Conservation (phyloP, 2,888 invertebrate species). For the Pharmacophagus antenor region DNA sequence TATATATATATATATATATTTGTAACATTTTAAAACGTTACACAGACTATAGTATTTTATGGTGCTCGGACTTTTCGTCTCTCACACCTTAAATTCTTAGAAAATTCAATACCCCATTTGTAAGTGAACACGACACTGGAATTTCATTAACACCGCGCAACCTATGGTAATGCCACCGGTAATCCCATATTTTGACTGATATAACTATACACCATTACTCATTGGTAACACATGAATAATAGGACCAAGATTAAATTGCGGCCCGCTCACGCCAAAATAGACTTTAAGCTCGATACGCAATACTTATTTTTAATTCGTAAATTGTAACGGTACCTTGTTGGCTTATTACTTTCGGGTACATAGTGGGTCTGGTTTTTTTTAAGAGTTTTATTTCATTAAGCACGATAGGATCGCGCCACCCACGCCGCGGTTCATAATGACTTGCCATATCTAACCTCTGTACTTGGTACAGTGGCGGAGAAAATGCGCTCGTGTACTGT, state of each 20-base stretch:
- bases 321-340: constrained; percentile 27
- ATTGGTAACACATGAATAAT: constrained; percentile 48
- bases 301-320: constrained; percentile 8
- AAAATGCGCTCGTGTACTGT: constrained; percentile 42
- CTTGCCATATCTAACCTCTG: constrained; percentile 68
- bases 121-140: not conserved
- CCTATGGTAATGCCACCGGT: constrained; percentile 37
- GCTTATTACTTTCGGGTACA: constrained; percentile 42
- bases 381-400: constrained; percentile 75
- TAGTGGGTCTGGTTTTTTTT: constrained; percentile 51
- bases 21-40: no score
- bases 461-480: constrained; percentile 49
- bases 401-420: constrained; percentile 73
- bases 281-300: constrained; percentile 1
- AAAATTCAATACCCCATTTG: not conserved
- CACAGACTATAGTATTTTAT: no score
- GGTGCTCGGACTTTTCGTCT: no score
- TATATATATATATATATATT: no score
- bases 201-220: constrained; percentile 51
- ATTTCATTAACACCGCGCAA: constrained; percentile 2
- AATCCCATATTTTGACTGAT: constrained; percentile 52
- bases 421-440: constrained; percentile 71
- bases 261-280: constrained; percentile 15
- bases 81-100: no score
- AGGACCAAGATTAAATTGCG: constrained; percentile 7